Base-by-base conservation (phyloP, 2,113 vertebrate species). In the Psittacula cyanocephala region DNA sequence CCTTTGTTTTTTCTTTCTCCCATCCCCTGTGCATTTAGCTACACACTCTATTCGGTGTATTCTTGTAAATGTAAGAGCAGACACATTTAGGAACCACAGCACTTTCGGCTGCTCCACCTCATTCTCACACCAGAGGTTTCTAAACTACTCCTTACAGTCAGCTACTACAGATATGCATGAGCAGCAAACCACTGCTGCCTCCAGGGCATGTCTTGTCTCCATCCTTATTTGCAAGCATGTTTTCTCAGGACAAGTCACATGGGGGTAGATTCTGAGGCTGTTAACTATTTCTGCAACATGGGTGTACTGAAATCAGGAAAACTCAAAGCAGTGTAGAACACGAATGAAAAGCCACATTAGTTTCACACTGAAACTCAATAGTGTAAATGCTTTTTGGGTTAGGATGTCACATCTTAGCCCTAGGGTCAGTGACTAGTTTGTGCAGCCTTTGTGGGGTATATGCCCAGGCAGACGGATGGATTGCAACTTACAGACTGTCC, bases 121-220 rank as follows among this genome's bases (percentile, higher is more conserved):
- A 57, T 84, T 81, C 72, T 95, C 86, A 88, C 82, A 64, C 72
- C 52, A 81, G 92, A 86, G 88, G 77, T 92, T 96, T 96, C 95
- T 75, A 24, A 88, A 78, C 80, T 88, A 35, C 77, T 91, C 50
- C 72, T 77, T 75, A 28, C 37, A 74, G 90, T 86, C 91, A 91
- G 60, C 55, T 88, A 90, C 46, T 88, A 80, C 80, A 84, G 90
- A 93, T 88, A 70, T 57, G 90, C 52, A 57, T 44, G 82, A 96
- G 90, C 88, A 84, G 90, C 81, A 88, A 95, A 81, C 81, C 89
- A 70, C 33, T 2, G 8, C 79, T 77, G 91, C 88, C 93, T 80
- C 68, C 71, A 0, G 59, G 89, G 72, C 79, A 63, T 2, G 47
- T 67, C 80, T 59, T 60, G 62, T 90, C 90, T 86, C 74, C 76